phyloP scores from a whole-genome alignment of 2,113 vertebrate species.

The Phyllostomus discolor region DNA sequence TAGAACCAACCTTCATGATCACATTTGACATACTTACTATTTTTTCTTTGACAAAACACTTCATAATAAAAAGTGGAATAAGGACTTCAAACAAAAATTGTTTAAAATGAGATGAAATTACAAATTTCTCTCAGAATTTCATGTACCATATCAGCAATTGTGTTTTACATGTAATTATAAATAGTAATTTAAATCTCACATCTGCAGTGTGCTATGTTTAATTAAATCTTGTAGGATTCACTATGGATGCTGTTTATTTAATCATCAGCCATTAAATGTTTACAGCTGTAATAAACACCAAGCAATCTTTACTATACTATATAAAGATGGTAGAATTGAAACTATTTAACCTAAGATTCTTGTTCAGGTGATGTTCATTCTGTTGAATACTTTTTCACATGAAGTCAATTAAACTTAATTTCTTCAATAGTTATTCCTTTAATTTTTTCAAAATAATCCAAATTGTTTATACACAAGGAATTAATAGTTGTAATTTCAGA shows the following conservation, averaged over 20 bases:
- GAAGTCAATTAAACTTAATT: background rate
- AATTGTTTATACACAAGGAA: constrained; percentile 16
- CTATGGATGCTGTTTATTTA: constrained; percentile 63
- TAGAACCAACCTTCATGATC: background rate
- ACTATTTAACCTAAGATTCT: constrained; percentile 31
- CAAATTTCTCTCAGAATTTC: background rate
- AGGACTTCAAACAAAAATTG: constrained; percentile 23
- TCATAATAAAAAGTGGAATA: background rate
- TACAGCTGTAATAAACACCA: constrained; percentile 70
- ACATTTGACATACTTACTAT: constrained; percentile 15
- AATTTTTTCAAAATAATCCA: background rate
- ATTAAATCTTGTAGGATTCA: constrained; percentile 70
- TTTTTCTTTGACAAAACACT: constrained; percentile 15
- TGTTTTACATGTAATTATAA: constrained; percentile 64
- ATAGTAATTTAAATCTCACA: constrained; percentile 65
- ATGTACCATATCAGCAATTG: constrained; percentile 35
- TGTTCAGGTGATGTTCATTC: background rate
- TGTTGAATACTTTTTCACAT: background rate
- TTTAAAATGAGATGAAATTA: constrained; percentile 41
- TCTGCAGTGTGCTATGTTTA: constrained; percentile 60
- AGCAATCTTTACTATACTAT: constrained; percentile 12
- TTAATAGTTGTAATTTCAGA: background rate
- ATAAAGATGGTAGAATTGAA: constrained; percentile 23
- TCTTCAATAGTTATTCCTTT: background rate
- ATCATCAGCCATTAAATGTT: constrained; percentile 72